Evolutionary conservation across 2,888 invertebrate genomes (phyloP).

Genomic region (Pyrrhia umbra): DNA sequence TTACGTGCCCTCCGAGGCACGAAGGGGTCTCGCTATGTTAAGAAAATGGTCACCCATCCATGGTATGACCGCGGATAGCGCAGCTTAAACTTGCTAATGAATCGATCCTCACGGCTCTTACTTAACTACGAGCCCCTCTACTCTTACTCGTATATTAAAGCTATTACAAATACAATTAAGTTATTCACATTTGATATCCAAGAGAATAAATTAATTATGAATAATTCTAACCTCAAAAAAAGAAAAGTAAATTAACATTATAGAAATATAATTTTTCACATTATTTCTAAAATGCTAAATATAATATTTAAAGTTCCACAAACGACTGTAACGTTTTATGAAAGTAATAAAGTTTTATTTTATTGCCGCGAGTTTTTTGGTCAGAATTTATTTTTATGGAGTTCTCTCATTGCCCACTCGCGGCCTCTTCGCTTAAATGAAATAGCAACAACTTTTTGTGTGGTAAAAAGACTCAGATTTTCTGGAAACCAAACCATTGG

Average conservation of each 20-base stretch:
- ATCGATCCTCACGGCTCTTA: too few species aligned
- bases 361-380: slow-evolving; percentile 54
- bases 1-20: too few species aligned
- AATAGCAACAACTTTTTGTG: slow-evolving; percentile 52
- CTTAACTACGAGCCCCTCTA: too few species aligned
- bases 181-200: neutral
- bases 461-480: slow-evolving; percentile 15
- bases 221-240: neutral
- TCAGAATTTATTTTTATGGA: slow-evolving; percentile 53
- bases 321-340: slow-evolving; percentile 54
- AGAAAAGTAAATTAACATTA: slow-evolving; percentile 6
- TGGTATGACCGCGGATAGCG: too few species aligned
- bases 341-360: slow-evolving; percentile 59
- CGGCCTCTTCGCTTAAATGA: slow-evolving; percentile 27
- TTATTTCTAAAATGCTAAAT: slow-evolving; percentile 32
- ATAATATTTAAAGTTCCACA: slow-evolving; percentile 49
- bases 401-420: slow-evolving; percentile 35
- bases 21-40: too few species aligned
- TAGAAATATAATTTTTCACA: slow-evolving; percentile 14
- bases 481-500: slow-evolving; percentile 14
- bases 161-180: too few species aligned
- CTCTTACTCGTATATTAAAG: too few species aligned
- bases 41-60: too few species aligned
- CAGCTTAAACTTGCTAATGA: too few species aligned
- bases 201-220: neutral